Evolutionary conservation across 2,888 invertebrate genomes (phyloP), one percentile per base, ranked within the genome.

Genomic region (Steromphala cineraria): DNA sequence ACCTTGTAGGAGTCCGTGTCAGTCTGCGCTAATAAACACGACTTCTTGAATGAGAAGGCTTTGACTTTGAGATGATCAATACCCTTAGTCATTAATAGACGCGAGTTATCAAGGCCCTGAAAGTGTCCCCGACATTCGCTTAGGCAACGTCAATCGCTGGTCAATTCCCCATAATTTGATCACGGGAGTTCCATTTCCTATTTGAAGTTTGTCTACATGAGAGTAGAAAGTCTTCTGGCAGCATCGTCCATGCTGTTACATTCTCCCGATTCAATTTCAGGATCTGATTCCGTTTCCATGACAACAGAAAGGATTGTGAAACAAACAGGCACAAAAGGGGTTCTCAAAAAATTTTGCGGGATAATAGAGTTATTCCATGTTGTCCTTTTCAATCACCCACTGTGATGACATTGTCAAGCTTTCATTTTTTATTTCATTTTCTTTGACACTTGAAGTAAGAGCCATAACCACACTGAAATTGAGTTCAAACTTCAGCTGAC

Each of bases 151-250:
- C 52, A 75, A 75, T 75, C 75, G 52, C 21, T n/a, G 75, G 75
- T 75, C 75, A 75, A 75, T 75, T 75, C 24, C 75, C 75, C 40
- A 75, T 75, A 75, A 75, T 75, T 75, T 75, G 75, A 75, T 75
- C 75, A 75, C 75, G 24, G 21, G 2, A 24, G 52, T 75, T 52
- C 75, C 75, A 75, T 75, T 75, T 75, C 75, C 52, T 52, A 52
- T 75, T 75, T 75, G 52, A 75, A 40, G 75, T 75, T 75, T 75
- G 75, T 75, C 75, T 75, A 75, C 24, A 52, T 40, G 75, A 52
- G 15, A 52, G 75, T 40, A 52, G 75, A 75, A 62, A 28, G 28
- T 62, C 62, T 28, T 62, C 62, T 52, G 52, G 36, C 52, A 52
- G 46, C 21, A 53, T 21, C 24, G 53, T 52, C 17, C 24, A n/a